Conservation (phyloP, 2,888 invertebrate species). For the Cheilosia soror region DNA sequence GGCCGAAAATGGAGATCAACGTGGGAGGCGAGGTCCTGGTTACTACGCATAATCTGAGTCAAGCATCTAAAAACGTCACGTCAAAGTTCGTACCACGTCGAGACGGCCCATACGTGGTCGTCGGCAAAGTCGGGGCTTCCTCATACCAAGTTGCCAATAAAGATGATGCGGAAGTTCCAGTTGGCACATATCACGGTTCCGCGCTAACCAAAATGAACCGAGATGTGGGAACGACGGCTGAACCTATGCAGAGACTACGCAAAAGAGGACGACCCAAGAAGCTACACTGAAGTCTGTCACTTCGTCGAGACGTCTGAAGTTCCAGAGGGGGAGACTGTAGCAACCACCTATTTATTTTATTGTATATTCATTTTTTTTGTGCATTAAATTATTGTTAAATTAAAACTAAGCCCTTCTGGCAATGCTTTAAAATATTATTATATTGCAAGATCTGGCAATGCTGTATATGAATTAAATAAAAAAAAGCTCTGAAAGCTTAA, state of each 20-base stretch:
- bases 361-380: no score
- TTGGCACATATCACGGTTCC: not conserved
- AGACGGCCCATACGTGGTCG: conserved; percentile 6
- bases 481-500: no score
- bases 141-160: not conserved
- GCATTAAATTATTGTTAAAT: no score
- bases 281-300: not conserved
- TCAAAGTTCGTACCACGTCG: not conserved
- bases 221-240: not conserved
- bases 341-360: no score
- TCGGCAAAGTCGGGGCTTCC: not conserved
- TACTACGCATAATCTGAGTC: conserved; percentile 11
- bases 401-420: no score
- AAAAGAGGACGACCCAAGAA: not conserved
- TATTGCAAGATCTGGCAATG: no score
- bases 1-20: not conserved
- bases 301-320: not conserved
- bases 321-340: no score
- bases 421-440: no score
- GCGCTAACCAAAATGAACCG: not conserved
- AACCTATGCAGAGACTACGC: not conserved
- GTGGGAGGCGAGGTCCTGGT: conserved; percentile 1
- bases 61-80: conserved; percentile 3
- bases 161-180: not conserved
- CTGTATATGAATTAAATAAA: no score